Percentiles rank a stretch among this genome's conserved stretches.
phyloP scores from a whole-genome alignment of 2,113 vertebrate genomes.

The Erpornis zantholeuca region DNA sequence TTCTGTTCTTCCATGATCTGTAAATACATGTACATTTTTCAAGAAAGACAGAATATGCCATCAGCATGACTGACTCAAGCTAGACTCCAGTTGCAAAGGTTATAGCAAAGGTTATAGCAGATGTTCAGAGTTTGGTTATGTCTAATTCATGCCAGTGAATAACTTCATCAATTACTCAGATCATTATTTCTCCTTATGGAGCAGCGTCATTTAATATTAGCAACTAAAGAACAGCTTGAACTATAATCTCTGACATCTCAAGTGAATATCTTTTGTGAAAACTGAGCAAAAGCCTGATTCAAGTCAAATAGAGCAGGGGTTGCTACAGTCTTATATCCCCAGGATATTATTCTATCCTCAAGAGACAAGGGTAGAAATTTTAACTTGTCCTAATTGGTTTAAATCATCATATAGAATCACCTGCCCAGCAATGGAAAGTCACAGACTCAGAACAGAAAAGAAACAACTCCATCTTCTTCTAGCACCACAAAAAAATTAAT shows the following conservation, averaged over 20 bases:
- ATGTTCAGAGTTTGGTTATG: not conserved
- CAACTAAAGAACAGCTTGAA: not conserved
- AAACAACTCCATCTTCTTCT: not conserved
- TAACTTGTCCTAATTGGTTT: not conserved
- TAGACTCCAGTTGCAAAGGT: not conserved
- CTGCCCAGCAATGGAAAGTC: not conserved
- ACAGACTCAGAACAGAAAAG: not conserved
- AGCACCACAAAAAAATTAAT: not conserved
- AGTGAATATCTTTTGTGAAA: not conserved
- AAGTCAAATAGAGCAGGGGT: not conserved
- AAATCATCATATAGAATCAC: not conserved
- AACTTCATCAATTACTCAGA: not conserved
- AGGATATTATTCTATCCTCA: not conserved
- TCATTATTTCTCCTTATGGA: not conserved
- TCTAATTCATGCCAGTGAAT: not conserved
- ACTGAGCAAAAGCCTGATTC: not conserved
- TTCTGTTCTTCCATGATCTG: not conserved
- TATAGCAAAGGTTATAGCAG: conserved; percentile 3
- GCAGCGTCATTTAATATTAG: not conserved
- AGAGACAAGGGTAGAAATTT: not conserved
- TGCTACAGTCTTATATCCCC: not conserved
- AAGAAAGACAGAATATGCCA: not conserved
- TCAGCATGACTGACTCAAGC: not conserved
- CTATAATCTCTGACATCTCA: not conserved
- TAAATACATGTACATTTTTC: not conserved